phyloP scores from a whole-genome alignment of 2,797 vertebrate species.

The Carcharodon carcharias region DNA sequence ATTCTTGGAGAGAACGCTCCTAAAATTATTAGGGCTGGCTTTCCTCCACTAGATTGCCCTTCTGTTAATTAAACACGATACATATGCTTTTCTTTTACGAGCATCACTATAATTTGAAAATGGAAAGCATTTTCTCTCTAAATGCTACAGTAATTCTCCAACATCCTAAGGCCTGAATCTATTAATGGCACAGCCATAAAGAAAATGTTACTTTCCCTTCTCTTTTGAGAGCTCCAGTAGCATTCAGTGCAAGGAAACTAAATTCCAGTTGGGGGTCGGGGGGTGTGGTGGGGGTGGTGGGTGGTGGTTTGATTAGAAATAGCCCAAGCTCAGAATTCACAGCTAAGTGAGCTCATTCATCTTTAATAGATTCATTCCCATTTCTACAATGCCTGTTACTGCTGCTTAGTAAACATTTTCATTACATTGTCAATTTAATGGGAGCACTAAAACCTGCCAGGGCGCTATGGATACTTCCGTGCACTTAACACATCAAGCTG shows the following conservation, averaged over 20 bases:
- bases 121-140: conserved; percentile 62
- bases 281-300: too few species aligned
- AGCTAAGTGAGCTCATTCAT: conserved; percentile 29
- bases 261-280: too few species aligned
- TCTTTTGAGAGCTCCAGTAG: neutral
- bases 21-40: conserved; percentile 61
- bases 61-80: conserved; percentile 61
- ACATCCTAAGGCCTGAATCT: conserved; percentile 41
- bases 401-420: conserved; percentile 34
- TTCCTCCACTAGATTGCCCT: conserved; percentile 54
- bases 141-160: conserved; percentile 60
- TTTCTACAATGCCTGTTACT: conserved; percentile 33
- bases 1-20: conserved; percentile 52
- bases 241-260: neutral
- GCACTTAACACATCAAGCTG: neutral
- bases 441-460: conserved; percentile 5
- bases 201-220: neutral
- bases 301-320: conserved; percentile 34
- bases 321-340: conserved; percentile 14
- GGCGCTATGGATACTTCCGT: neutral
- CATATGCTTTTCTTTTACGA: conserved; percentile 60
- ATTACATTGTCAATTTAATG: conserved; percentile 33
- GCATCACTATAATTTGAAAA: conserved; percentile 53
- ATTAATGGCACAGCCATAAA: conserved; percentile 21
- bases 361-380: conserved; percentile 33